Percentiles rank a stretch among this genome's conserved stretches.
phyloP scores from a whole-genome alignment of 2,797 vertebrate species.

The Chaetophractus vellerosus region DNA sequence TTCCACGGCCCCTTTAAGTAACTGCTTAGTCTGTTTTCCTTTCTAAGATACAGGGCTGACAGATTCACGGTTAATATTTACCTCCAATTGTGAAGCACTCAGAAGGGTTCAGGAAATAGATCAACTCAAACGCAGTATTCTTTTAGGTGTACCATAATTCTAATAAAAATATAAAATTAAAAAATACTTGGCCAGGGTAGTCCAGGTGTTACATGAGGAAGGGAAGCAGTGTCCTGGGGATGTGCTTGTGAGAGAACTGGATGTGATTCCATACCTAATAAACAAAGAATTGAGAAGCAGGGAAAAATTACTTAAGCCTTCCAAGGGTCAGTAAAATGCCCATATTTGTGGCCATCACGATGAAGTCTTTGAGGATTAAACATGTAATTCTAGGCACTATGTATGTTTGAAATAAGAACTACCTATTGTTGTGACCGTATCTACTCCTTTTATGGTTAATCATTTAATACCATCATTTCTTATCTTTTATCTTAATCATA shows the following conservation, averaged over 20 bases:
- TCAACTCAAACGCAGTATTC: background rate
- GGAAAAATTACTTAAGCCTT: background rate
- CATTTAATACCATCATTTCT: background rate
- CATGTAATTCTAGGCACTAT: background rate
- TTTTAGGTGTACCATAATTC: background rate
- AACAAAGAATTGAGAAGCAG: background rate
- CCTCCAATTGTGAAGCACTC: background rate
- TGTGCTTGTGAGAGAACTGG: background rate
- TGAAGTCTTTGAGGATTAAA: constrained; percentile 31
- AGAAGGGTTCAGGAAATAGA: background rate
- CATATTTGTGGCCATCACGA: background rate
- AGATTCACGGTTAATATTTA: background rate
- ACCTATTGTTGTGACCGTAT: background rate
- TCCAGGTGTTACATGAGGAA: background rate
- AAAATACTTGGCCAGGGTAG: background rate
- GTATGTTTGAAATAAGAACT: background rate
- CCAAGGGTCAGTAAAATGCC: constrained; percentile 21
- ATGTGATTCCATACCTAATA: background rate
- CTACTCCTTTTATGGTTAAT: background rate
- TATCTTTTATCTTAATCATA: background rate
- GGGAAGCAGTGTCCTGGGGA: background rate
- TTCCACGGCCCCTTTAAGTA: background rate
- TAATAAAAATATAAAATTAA: background rate
- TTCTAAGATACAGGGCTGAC: background rate
- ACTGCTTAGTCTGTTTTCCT: background rate